phyloP scores from a whole-genome alignment of 2,888 invertebrate genomes.

The Acronicta alni region DNA sequence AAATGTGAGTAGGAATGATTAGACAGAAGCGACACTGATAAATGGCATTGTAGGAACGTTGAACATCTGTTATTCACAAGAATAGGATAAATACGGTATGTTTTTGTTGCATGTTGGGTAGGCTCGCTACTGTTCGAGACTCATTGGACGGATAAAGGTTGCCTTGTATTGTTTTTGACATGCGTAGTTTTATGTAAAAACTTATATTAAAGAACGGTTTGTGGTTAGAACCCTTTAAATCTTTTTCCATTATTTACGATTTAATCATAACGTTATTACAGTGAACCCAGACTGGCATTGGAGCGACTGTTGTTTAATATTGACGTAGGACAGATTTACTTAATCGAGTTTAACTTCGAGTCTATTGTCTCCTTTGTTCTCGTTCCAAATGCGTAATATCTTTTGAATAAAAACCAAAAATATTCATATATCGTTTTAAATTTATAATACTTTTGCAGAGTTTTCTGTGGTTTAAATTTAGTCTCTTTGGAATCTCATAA shows the following conservation, averaged over 20 bases:
- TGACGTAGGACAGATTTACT: slow-evolving; percentile 45
- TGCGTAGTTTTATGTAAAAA: slow-evolving; percentile 25
- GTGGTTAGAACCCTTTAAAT: slow-evolving; percentile 3
- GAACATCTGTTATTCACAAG: slow-evolving; percentile 80
- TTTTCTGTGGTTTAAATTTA: slow-evolving; percentile 18
- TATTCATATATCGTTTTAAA: slow-evolving; percentile 29
- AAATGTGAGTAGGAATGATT: slow-evolving; percentile 78
- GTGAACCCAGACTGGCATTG: slow-evolving; percentile 9
- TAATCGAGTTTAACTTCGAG: slow-evolving; percentile 38
- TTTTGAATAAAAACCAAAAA: slow-evolving; percentile 31
- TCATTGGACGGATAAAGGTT: slow-evolving; percentile 58
- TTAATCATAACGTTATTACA: slow-evolving; percentile 27
- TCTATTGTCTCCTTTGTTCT: slow-evolving; percentile 38
- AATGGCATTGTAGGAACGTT: slow-evolving; percentile 70
- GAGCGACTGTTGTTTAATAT: slow-evolving; percentile 39
- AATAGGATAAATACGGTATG: slow-evolving; percentile 76
- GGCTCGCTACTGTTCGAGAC: slow-evolving; percentile 59
- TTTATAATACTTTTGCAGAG: slow-evolving; percentile 13
- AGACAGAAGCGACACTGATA: slow-evolving; percentile 79
- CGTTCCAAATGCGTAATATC: slow-evolving; percentile 37
- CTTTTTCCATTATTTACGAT: slow-evolving; percentile 14
- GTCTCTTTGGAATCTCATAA: slow-evolving; percentile 15
- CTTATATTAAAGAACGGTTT: not conserved
- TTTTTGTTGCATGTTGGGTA: slow-evolving; percentile 67
- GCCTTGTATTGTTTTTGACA: slow-evolving; percentile 40